These are phyloP conservation scores for Dynastes maya DNA, from an alignment of 2,888 invertebrate genomes.

Conservation along the genomic window DNA sequence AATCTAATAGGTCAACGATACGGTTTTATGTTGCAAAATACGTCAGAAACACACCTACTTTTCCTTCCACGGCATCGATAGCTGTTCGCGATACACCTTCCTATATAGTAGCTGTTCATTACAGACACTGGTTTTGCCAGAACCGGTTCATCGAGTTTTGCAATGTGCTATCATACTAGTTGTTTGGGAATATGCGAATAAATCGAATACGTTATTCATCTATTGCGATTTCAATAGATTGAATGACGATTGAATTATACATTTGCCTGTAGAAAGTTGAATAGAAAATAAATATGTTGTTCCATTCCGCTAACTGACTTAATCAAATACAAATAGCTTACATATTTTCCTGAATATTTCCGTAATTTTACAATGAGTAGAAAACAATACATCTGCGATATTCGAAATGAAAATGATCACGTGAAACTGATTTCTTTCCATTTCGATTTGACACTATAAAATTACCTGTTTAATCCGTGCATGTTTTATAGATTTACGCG, in stretches of 20 bases:
- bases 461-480: neutral
- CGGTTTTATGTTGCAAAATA: slow-evolving; percentile 5
- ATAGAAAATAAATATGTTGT: neutral
- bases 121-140: neutral
- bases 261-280: neutral
- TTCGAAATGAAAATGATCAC: neutral
- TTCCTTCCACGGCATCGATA: neutral
- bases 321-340: neutral
- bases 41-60: slow-evolving; percentile 44
- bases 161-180: neutral
- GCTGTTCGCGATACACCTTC: neutral
- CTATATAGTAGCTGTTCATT: neutral
- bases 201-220: neutral
- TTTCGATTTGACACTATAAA: neutral
- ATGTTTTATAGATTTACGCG: neutral
- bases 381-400: neutral
- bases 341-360: neutral
- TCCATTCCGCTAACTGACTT: neutral
- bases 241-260: neutral
- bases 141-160: slow-evolving; percentile 27
- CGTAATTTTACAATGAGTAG: neutral
- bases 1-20: slow-evolving; percentile 7
- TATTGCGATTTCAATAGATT: neutral
- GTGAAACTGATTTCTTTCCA: neutral
- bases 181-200: neutral